Evolutionary conservation across 2,113 vertebrate genomes (phyloP).

Genomic region (Dasyurus viverrinus): DNA sequence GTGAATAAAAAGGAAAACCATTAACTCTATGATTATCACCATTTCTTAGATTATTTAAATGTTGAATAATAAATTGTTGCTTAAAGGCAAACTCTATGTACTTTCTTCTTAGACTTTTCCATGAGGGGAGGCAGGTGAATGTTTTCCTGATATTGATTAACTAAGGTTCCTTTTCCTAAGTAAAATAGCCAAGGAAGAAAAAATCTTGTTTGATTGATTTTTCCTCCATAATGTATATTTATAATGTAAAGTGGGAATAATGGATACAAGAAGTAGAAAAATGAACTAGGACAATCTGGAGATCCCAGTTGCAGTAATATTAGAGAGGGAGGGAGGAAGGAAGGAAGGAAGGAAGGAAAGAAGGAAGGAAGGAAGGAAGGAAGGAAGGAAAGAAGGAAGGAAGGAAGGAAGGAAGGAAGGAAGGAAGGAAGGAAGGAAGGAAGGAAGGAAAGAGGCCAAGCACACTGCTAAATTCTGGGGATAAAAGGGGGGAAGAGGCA

Average conservation of each 20-base stretch:
- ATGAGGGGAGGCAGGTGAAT: background rate
- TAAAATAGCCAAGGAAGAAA: background rate
- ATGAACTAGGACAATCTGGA: background rate
- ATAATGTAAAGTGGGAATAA: background rate
- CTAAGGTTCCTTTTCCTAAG: background rate
- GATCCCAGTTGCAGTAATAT: background rate
- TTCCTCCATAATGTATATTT: background rate
- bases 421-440: too few relatives aligned
- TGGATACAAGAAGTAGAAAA: background rate
- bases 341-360: too few relatives aligned
- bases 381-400: fast-evolving
- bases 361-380: too few relatives aligned
- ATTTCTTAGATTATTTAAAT: background rate
- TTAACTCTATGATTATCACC: background rate
- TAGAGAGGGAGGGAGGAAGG: too few relatives aligned
- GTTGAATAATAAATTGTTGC: background rate
- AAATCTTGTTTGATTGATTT: background rate
- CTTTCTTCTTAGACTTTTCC: background rate
- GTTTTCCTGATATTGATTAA: background rate
- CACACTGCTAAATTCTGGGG: background rate
- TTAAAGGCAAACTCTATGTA: background rate
- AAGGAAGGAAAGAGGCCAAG: background rate
- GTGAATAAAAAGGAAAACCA: background rate
- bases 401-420: too few relatives aligned
- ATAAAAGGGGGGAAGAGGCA: background rate